Conservation (phyloP, 2,113 vertebrate genomes). For the Neofelis nebulosa region DNA sequence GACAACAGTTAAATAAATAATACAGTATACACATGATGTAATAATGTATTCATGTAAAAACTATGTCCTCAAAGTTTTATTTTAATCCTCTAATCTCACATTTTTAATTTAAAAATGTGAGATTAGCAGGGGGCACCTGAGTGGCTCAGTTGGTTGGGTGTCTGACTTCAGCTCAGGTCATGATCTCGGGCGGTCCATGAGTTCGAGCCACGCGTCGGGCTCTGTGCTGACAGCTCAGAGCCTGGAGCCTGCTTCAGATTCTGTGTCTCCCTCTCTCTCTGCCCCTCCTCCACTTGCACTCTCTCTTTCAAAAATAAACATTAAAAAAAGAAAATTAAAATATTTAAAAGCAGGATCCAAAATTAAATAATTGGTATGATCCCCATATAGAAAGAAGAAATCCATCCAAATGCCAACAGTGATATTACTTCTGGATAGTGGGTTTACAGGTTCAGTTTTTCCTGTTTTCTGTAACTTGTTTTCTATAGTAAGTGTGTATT, state of each 20-base stretch:
- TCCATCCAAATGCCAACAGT: background rate
- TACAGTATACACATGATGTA: background rate
- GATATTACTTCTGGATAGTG: background rate
- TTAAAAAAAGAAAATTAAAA: background rate
- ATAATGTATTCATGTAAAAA: background rate
- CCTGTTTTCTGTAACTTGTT: background rate
- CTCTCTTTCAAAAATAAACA: too few relatives aligned
- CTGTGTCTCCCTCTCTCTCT: too few relatives aligned
- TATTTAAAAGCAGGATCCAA: background rate
- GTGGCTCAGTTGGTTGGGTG: too few relatives aligned
- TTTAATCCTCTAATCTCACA: background rate
- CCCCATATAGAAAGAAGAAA: background rate
- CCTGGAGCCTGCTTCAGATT: too few relatives aligned
- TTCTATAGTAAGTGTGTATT: background rate
- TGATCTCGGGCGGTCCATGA: too few relatives aligned
- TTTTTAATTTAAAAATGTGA: background rate
- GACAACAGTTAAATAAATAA: background rate
- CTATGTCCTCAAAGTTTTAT: background rate
- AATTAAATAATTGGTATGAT: background rate
- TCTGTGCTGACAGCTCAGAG: too few relatives aligned
- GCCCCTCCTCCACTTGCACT: too few relatives aligned
- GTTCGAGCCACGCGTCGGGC: too few relatives aligned
- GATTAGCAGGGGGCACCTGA: too few relatives aligned
- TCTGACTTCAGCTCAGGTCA: too few relatives aligned
- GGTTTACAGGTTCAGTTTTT: background rate